Percentiles rank a stretch among this genome's conserved stretches.
These are phyloP conservation scores for Cotesia typhae DNA, from an alignment of 1,140 invertebrate species.

Conservation along the genomic window DNA sequence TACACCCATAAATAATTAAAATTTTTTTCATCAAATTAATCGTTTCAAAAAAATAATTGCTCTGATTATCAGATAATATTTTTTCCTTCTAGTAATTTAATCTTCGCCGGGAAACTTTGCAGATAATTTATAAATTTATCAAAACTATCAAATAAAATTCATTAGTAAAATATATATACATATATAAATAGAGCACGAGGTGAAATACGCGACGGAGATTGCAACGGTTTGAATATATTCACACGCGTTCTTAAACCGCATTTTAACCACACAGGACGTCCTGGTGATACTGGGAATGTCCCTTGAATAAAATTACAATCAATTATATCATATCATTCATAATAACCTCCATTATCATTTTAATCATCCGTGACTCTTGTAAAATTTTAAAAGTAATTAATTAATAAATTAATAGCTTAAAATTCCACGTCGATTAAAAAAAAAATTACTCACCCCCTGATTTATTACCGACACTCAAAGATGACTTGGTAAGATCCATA, in stretches of 20 bases:
- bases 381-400: too few species aligned
- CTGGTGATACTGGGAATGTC: conserved; percentile 50
- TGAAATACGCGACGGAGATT: conserved; percentile 45
- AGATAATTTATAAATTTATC: conserved; percentile 5
- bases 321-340: conserved; percentile 1
- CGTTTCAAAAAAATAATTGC: not conserved
- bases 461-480: too few species aligned
- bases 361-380: too few species aligned
- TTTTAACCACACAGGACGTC: conserved; percentile 56
- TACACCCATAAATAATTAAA: too few species aligned
- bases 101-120: not conserved
- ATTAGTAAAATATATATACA: not conserved
- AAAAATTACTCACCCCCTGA: too few species aligned
- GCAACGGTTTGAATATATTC: conserved; percentile 36
- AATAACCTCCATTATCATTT: too few species aligned
- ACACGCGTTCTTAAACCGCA: conserved; percentile 46
- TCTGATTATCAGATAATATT: not conserved
- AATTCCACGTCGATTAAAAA: too few species aligned
- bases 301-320: conserved; percentile 7
- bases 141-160: not conserved
- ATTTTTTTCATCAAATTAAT: too few species aligned
- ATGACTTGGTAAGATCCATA: too few species aligned
- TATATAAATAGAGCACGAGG: conserved; percentile 2
- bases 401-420: too few species aligned
- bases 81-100: conserved; percentile 1